Percentiles rank a stretch among this genome's conserved stretches.
These are phyloP conservation scores for Philaethria dido DNA, from an alignment of 2,888 invertebrate species.

Conservation along the genomic window DNA sequence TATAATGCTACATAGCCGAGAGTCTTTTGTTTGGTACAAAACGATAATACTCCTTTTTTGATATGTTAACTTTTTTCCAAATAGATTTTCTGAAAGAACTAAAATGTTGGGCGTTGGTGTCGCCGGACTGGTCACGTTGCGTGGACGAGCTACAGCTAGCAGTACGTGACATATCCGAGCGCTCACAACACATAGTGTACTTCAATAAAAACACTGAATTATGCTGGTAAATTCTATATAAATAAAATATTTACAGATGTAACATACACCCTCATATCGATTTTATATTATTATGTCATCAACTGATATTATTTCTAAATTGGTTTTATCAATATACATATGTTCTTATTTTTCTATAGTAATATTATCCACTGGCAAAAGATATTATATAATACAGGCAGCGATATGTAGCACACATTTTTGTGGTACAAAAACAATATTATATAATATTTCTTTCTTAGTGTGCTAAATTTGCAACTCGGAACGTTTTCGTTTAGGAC, in stretches of 20 bases:
- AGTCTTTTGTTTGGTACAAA: too few relatives aligned
- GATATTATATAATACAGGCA: not conserved
- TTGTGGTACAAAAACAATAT: too few relatives aligned
- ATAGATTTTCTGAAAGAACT: slow-evolving; percentile 73
- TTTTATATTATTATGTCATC: not conserved
- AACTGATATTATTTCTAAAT: slow-evolving; percentile 9
- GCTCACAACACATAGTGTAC: slow-evolving; percentile 67
- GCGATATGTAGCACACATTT: too few relatives aligned
- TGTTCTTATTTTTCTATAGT: not conserved
- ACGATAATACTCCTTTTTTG: not conserved
- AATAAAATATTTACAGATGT: not conserved
- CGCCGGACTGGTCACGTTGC: slow-evolving; percentile 70
- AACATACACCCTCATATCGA: not conserved
- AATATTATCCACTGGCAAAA: not conserved
- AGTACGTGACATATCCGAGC: slow-evolving; percentile 66
- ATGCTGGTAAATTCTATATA: slow-evolving; percentile 64
- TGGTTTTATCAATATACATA: slow-evolving; percentile 3
- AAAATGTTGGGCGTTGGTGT: slow-evolving; percentile 69
- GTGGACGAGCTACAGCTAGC: slow-evolving; percentile 68
- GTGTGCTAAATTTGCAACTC: not conserved
- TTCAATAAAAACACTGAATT: slow-evolving; percentile 70
- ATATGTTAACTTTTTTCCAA: not conserved
- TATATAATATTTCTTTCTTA: too few relatives aligned
- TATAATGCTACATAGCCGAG: too few relatives aligned
- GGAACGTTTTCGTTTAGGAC: not conserved